Base-by-base conservation (phyloP, 2,797 vertebrate genomes). In the Silurus aristotelis region DNA sequence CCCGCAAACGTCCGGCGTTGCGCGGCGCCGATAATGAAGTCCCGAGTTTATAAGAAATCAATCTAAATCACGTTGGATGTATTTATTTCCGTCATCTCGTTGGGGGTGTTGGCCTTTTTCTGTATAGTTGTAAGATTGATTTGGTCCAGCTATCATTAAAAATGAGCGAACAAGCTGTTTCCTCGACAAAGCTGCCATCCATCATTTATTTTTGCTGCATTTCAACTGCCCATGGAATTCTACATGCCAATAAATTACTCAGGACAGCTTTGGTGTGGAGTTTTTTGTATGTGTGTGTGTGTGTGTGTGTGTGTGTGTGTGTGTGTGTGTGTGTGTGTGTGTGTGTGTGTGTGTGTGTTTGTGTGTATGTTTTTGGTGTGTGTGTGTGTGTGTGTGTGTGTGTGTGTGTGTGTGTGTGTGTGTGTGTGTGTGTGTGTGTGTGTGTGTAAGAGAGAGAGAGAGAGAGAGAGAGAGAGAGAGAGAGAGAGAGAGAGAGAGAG, bases 1-100 rank as follows among this genome's bases (percentile, higher is more conserved):
- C 93, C 89, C 93, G 48, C 92, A 93, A 92, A 93, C 90, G 88
- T 92, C 87, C 91, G 92, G 91, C 91, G 92, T 91, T 91, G 89
- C 89, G 88, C 85, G 88, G 92, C 89, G 88, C 84, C 85, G 90
- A 88, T 88, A 86, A 89, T 80, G 55, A 87, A 88, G 78, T 85
- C 83, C 84, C 58, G 73, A 78, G 79, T 87, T 88, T 88, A 90
- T 90, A 88, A 87, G 82, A 87, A 87, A 90, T 90, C 87, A 91
- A 83, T 91, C 89, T 88, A 76, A 86, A 86, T 88, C 84, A 77
- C 70, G 25, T 55, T 87, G 78, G 8, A 88, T 86, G 85, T 82
- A 83, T 88, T 84, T 70, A 76, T 86, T 84, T 83, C 78, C 17
- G 90, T 87, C 88, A 82, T 72, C 13, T 84, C 15, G 25, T 55